Evolutionary conservation across 2,888 invertebrate species (phyloP).

Genomic region (Ormyrus rosae): DNA sequence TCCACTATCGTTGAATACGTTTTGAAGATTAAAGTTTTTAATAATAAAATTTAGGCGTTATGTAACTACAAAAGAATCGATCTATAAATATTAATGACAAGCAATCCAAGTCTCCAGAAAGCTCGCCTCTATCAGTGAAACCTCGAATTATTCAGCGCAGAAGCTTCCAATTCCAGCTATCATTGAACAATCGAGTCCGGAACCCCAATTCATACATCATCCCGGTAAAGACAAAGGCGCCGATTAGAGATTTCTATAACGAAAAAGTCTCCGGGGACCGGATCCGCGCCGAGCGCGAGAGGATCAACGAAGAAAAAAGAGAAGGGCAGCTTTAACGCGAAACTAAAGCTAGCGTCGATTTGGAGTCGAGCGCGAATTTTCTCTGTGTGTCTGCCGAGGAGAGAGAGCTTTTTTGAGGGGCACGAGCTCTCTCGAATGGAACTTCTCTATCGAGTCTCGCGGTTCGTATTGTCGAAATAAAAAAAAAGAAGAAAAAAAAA

Average conservation of each 20-base stretch:
- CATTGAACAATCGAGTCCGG: not conserved
- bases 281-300: not conserved
- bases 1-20: too few relatives aligned
- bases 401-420: conserved; percentile 16
- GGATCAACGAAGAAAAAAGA: conserved; percentile 10
- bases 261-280: not conserved
- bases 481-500: too few relatives aligned
- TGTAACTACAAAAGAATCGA: not conserved
- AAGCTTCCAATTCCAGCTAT: conserved; percentile 31
- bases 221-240: conserved; percentile 5
- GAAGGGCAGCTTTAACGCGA: not conserved
- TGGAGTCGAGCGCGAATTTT: conserved; percentile 12
- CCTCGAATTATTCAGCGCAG: conserved; percentile 38
- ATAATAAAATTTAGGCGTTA: too few relatives aligned
- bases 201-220: conserved; percentile 32
- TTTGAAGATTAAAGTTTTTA: too few relatives aligned
- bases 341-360: not conserved
- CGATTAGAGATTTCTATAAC: not conserved
- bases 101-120: conserved; percentile 24
- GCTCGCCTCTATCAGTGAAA: conserved; percentile 17
- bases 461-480: conserved; percentile 27
- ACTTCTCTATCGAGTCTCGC: conserved; percentile 19
- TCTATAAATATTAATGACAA: conserved; percentile 47
- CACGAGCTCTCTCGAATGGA: conserved; percentile 21
- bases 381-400: conserved; percentile 2